These are phyloP conservation scores for Drosophila mercatorum DNA, from an alignment of 2,888 invertebrate genomes.

Conservation along the genomic window DNA sequence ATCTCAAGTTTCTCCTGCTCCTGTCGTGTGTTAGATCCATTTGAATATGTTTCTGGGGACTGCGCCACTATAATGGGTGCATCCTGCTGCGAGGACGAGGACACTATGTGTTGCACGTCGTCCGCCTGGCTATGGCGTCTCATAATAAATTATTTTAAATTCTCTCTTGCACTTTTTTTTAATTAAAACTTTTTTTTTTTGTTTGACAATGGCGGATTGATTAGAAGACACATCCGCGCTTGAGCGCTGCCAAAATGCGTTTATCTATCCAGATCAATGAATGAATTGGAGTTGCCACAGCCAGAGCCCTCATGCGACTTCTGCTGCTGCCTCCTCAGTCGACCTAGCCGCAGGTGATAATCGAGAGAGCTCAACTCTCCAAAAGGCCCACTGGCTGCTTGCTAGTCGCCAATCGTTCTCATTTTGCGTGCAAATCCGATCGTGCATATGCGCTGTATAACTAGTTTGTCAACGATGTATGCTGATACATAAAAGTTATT, in stretches of 20 bases:
- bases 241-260: constrained; percentile 35
- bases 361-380: constrained; percentile 19
- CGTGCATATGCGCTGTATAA: not conserved
- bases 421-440: constrained; percentile 7
- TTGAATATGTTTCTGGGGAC: constrained; percentile 29
- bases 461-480: not conserved
- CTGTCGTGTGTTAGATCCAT: constrained; percentile 19
- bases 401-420: constrained; percentile 14
- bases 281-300: constrained; percentile 22
- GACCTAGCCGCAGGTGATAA: constrained; percentile 24
- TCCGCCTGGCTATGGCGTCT: constrained; percentile 17
- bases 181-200: not conserved
- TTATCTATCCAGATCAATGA: constrained; percentile 33
- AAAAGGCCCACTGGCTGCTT: constrained; percentile 21
- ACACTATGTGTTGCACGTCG: constrained; percentile 32
- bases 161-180: constrained; percentile 10
- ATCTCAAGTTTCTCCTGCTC: constrained; percentile 43
- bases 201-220: not conserved
- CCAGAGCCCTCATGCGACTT: constrained; percentile 6
- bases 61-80: constrained; percentile 14
- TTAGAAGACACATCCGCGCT: constrained; percentile 38
- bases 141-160: not conserved
- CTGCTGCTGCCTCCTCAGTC: constrained; percentile 11
- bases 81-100: constrained; percentile 21
- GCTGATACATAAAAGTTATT: not conserved